A percentile compares a stretch with the other conserved stretches of the same genome.
Conservation (phyloP, 2,888 invertebrate species). For the Gymnosoma rotundatum region DNA sequence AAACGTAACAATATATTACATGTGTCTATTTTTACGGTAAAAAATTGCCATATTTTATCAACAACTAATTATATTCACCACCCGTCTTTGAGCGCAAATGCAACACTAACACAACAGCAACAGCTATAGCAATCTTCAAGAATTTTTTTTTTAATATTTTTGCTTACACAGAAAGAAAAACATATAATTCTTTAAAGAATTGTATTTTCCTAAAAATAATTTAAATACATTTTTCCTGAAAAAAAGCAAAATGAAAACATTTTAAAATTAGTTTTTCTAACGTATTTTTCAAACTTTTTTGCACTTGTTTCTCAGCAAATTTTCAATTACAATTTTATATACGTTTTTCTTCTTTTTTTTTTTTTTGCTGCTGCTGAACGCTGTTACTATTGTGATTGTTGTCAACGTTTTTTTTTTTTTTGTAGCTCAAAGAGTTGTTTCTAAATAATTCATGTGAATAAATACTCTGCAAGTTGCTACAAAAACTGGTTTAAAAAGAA, state of each 20-base stretch:
- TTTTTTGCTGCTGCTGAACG: conserved; percentile 1
- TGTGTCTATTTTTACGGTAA: too few relatives aligned
- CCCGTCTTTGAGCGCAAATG: too few relatives aligned
- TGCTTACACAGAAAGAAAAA: not conserved
- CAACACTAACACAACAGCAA: too few relatives aligned
- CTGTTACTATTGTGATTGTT: conserved; percentile 23
- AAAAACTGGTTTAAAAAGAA: conserved; percentile 6
- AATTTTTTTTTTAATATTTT: conserved; percentile 9
- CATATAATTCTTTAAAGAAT: conserved; percentile 15
- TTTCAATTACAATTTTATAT: conserved; percentile 60
- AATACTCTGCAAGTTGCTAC: conserved; percentile 43
- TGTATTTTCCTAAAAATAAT: conserved; percentile 15
- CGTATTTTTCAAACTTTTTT: conserved; percentile 10
- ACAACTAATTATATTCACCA: too few relatives aligned
- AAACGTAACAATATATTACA: too few relatives aligned
- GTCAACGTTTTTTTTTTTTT: not conserved
- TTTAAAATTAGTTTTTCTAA: not conserved
- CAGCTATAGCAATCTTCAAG: not conserved
- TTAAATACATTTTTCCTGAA: conserved; percentile 5
- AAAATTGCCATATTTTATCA: too few relatives aligned
- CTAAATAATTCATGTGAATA: conserved; percentile 68
- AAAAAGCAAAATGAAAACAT: conserved; percentile 8
- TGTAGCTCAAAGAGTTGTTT: conserved; percentile 27
- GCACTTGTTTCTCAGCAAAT: conserved; percentile 42
- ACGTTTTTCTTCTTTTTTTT: not conserved